phyloP scores from a whole-genome alignment of 2,797 vertebrate genomes.

The Sparidentex hasta region DNA sequence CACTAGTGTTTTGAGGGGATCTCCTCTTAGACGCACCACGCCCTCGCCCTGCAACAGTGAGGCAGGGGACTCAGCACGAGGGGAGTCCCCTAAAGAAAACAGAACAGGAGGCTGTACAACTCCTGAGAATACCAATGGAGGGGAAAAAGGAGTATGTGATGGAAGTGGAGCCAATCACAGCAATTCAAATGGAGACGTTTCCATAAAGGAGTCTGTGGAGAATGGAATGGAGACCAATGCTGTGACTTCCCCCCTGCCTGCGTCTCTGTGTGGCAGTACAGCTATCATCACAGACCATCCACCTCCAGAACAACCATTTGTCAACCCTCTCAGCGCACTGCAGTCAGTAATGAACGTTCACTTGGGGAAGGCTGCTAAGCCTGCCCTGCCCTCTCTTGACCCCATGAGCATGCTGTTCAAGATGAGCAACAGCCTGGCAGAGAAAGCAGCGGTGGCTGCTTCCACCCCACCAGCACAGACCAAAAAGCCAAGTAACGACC shows the following conservation, averaged over 20 bases:
- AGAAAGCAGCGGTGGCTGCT: constrained; percentile 95
- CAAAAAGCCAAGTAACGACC: constrained; percentile 92
- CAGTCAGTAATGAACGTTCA: constrained; percentile 99
- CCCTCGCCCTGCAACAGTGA: constrained; percentile 96
- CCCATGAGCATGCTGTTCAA: constrained; percentile 99
- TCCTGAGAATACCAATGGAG: constrained; percentile 85
- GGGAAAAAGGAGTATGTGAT: constrained; percentile 53
- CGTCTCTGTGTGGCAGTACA: constrained; percentile 91
- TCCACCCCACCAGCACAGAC: constrained; percentile 92
- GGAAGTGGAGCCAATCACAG: constrained; percentile 83
- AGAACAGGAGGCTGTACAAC: constrained; percentile 86
- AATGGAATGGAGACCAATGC: constrained; percentile 89
- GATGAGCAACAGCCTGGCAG: constrained; percentile 99
- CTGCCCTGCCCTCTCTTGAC: constrained; percentile 94
- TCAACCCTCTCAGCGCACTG: constrained; percentile 97
- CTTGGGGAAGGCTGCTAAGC: constrained; percentile 97
- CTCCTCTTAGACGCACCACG: constrained; percentile 90
- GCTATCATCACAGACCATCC: constrained; percentile 99
- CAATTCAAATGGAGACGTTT: constrained; percentile 88
- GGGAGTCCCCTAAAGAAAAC: constrained; percentile 88
- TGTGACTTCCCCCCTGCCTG: constrained; percentile 83
- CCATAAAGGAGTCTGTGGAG: constrained; percentile 88
- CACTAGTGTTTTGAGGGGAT: constrained; percentile 81
- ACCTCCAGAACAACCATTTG: constrained; percentile 96
- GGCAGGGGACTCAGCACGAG: constrained; percentile 88